phyloP scores from a whole-genome alignment of 1,140 invertebrate genomes.

The Aradophagus sp. region DNA sequence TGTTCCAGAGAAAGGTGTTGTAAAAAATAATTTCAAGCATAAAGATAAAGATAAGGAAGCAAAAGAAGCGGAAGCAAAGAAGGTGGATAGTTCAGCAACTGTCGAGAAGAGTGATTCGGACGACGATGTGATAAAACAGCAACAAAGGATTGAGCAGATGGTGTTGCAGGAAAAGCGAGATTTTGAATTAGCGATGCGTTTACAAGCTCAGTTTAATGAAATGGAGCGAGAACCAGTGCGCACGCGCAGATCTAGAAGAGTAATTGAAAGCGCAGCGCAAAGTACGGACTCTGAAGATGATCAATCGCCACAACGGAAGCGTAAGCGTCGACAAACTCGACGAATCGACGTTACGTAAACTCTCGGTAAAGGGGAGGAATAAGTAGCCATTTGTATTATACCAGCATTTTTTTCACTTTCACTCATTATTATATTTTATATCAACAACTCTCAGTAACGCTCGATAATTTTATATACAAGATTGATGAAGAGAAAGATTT shows the following conservation, averaged over 20 bases:
- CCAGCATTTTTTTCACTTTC: too few species aligned
- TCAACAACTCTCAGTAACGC: too few species aligned
- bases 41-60: background rate
- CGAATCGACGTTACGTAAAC: background rate
- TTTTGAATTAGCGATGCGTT: slow-evolving; percentile 65
- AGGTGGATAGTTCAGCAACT: slow-evolving; percentile 4
- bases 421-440: too few species aligned
- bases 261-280: slow-evolving; percentile 19
- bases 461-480: too few species aligned
- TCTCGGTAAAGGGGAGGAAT: too few species aligned
- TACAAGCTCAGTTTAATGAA: slow-evolving; percentile 68
- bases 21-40: background rate
- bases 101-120: slow-evolving; percentile 53
- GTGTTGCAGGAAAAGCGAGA: slow-evolving; percentile 69
- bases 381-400: slow-evolving; percentile 10
- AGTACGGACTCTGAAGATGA: slow-evolving; percentile 30
- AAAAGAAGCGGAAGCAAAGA: slow-evolving; percentile 11
- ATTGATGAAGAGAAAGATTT: too few species aligned
- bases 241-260: slow-evolving; percentile 60
- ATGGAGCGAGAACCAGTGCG: slow-evolving; percentile 67
- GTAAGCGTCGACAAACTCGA: slow-evolving; percentile 31
- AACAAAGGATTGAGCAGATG: slow-evolving; percentile 65
- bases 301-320: slow-evolving; percentile 20
- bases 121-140: slow-evolving; percentile 61
- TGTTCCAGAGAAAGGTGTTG: background rate